phyloP scores from a whole-genome alignment of 2,113 vertebrate species.

The Rhinoderma darwinii region DNA sequence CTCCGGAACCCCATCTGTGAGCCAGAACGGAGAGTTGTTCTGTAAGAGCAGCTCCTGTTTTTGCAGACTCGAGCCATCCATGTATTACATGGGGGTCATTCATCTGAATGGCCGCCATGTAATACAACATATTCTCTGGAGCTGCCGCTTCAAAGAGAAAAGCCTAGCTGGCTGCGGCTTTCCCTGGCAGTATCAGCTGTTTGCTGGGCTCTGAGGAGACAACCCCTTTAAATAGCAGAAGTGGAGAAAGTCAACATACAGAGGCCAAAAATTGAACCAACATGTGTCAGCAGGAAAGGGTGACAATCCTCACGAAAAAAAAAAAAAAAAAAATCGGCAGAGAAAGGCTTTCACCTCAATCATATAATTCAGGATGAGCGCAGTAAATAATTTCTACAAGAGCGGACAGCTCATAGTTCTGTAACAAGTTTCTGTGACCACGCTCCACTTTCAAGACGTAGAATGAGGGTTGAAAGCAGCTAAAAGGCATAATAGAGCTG shows the following conservation, averaged over 20 bases:
- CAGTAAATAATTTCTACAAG: slow-evolving; percentile 28
- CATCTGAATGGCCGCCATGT: no score
- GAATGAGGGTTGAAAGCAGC: background rate
- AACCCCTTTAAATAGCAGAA: no score
- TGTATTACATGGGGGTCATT: no score
- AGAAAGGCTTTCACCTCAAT: background rate
- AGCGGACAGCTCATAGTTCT: background rate
- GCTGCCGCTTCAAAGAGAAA: no score
- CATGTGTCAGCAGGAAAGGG: background rate
- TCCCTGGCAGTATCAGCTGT: no score
- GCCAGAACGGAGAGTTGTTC: no score
- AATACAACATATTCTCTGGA: no score
- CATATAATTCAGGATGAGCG: background rate
- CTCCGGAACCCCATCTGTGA: no score
- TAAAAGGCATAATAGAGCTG: slow-evolving; percentile 46
- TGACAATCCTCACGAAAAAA: background rate
- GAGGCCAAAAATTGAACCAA: background rate
- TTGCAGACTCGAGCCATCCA: no score
- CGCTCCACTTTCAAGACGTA: slow-evolving; percentile 17
- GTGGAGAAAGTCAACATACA: background rate
- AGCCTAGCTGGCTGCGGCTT: no score
- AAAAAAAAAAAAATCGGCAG: background rate
- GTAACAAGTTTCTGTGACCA: background rate
- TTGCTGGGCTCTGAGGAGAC: no score
- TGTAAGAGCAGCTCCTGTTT: no score